Evolutionary conservation across 2,113 vertebrate genomes (phyloP).

Genomic region (Neofelis nebulosa): DNA sequence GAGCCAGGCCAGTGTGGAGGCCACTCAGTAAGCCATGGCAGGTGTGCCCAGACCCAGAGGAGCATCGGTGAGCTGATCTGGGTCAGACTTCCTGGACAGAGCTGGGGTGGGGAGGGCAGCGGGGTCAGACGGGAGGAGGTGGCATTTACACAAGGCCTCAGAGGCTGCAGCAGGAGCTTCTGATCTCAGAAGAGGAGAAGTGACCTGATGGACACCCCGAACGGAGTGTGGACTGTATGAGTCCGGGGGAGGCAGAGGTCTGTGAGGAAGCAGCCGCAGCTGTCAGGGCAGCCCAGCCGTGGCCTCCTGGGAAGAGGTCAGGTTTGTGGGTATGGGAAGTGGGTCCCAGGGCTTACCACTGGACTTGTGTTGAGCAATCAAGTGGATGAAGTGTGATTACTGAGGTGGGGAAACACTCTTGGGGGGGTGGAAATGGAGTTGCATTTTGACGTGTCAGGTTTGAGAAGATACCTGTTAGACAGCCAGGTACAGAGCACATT

Average conservation of each 20-base stretch:
- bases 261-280: accelerated
- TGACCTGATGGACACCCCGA: not conserved
- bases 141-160: not conserved
- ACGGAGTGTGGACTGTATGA: accelerated
- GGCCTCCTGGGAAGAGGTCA: not conserved
- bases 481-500: not conserved
- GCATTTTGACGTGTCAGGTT: not conserved
- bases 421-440: not conserved
- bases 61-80: not conserved
- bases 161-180: not conserved
- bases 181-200: not conserved
- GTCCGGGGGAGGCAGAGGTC: not conserved
- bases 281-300: not conserved
- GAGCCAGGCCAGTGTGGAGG: not conserved
- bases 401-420: not conserved
- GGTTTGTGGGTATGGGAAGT: not conserved
- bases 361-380: not conserved
- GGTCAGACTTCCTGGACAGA: not conserved
- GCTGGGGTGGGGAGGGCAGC: not conserved
- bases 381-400: not conserved
- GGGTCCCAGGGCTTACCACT: not conserved
- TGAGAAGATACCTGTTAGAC: not conserved
- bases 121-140: too few species aligned
- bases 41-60: not conserved
- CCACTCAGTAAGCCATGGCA: not conserved